Base-by-base conservation (phyloP, 2,888 invertebrate genomes). In the Stegophylla sp. region DNA sequence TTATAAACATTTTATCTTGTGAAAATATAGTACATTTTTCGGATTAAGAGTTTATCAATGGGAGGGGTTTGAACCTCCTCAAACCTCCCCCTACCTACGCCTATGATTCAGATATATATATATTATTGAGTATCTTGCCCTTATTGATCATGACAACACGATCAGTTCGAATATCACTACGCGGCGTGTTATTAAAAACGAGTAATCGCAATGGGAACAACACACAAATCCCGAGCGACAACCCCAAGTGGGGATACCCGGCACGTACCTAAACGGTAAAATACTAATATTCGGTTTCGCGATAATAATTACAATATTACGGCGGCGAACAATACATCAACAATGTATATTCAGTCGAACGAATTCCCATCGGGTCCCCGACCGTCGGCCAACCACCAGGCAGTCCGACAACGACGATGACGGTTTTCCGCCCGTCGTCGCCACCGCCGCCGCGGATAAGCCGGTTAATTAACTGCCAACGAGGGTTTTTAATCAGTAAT, bases 391-490 rank as follows among this genome's bases (percentile, higher is more conserved):
- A 20, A 56, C n/a, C 48, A 48, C 17, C 48, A n/a, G n/a, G n/a
- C n/a, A n/a, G n/a, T n/a, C 20, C 20, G 69, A 20, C 53, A 41
- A 20, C 69, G 69, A n/a, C 56, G 23, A 56, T 12, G 56, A 56
- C 56, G 56, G 28, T 61, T 48, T 17, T 28, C n/a, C n/a, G n/a
- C n/a, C n/a, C n/a, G n/a, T n/a, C n/a, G n/a, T n/a, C n/a, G n/a
- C n/a, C n/a, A 7, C 34, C 34, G 34, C 64, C 51, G 63, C 28
- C 23, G 28, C 61, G 66, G 64, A 56, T 77, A 77, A 77, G 76
- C 59, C 69, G 77, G 69, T 79, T 79, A 79, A 79, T 79, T 79
- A 79, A 79, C 77, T 69, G 77, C 69, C 77, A 69, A 79, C 77
- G 9, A 77, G 76, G 43, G 61, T 79, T 79, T 79, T 79, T 79